These are phyloP conservation scores for Loriculus beryllinus DNA, from an alignment of 2,797 vertebrate genomes.

Conservation along the genomic window DNA sequence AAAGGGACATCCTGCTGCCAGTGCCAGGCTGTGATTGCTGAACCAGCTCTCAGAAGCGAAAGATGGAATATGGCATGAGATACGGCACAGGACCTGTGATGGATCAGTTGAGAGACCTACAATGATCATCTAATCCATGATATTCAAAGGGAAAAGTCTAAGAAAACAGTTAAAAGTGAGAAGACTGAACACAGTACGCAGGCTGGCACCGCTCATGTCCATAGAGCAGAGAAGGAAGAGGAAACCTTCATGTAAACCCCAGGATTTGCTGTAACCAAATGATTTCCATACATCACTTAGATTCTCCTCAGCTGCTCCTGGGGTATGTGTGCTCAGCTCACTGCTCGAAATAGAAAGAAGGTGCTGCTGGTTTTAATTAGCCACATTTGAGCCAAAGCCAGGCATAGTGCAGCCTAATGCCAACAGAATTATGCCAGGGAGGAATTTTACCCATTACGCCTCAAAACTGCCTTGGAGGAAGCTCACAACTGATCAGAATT, in stretches of 20 bases:
- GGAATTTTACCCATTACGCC: background rate
- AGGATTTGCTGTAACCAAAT: background rate
- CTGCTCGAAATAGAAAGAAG: background rate
- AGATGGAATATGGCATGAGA: background rate
- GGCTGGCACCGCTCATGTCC: rapidly evolving
- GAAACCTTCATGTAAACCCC: background rate
- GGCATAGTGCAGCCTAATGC: background rate
- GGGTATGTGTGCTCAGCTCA: background rate
- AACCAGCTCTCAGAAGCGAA: background rate
- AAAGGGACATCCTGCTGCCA: background rate
- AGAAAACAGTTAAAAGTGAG: background rate
- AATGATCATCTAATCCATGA: rapidly evolving
- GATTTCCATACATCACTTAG: background rate
- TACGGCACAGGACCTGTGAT: background rate
- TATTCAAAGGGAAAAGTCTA: background rate
- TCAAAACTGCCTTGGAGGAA: background rate
- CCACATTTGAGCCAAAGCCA: background rate
- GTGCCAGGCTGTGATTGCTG: background rate
- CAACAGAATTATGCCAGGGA: background rate
- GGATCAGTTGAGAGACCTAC: background rate
- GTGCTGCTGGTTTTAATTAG: background rate
- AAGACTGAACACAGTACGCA: rapidly evolving
- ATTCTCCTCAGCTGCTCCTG: background rate
- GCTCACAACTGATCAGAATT: background rate
- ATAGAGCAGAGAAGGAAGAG: background rate